Conservation (phyloP, 2,113 vertebrate species). For the Odontesthes bonariensis region DNA sequence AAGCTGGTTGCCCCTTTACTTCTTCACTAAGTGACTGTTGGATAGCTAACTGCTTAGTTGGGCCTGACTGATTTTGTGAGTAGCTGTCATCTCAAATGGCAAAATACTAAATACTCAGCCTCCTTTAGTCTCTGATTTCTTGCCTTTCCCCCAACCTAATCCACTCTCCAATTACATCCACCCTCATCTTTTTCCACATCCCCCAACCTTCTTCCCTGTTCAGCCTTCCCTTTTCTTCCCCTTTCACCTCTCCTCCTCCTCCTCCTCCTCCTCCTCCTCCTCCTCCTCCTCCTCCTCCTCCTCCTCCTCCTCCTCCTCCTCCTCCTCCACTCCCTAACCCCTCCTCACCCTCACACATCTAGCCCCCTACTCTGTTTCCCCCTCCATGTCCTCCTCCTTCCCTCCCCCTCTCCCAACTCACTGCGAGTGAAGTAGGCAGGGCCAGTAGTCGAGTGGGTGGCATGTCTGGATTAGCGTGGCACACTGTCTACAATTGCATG, state of each 20-base stretch:
- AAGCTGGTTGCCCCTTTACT: slow-evolving; percentile 3
- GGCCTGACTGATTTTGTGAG: background rate
- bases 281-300: slow-evolving; percentile 53
- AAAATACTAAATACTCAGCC: slow-evolving; percentile 28
- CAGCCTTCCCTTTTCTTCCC: slow-evolving; percentile 30
- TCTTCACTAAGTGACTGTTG: slow-evolving; percentile 1
- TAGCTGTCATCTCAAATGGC: slow-evolving; percentile 42
- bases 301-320: slow-evolving; percentile 39
- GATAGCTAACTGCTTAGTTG: background rate
- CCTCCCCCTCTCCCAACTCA: slow-evolving; percentile 39
- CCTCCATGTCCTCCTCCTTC: slow-evolving; percentile 38
- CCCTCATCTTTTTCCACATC: slow-evolving; percentile 25
- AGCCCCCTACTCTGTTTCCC: background rate
- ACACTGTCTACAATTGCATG: slow-evolving; percentile 48
- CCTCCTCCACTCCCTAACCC: slow-evolving; percentile 4
- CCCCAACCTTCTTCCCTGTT: slow-evolving; percentile 25
- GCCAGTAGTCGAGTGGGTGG: slow-evolving; percentile 64
- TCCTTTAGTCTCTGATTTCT: slow-evolving; percentile 6
- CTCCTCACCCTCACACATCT: slow-evolving; percentile 1
- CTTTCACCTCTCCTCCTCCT: slow-evolving; percentile 33
- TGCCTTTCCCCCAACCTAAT: slow-evolving; percentile 26
- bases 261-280: slow-evolving; percentile 9
- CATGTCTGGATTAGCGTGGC: slow-evolving; percentile 68
- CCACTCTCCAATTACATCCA: slow-evolving; percentile 23
- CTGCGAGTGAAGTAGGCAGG: slow-evolving; percentile 60